A percentile compares a stretch with the other conserved stretches of the same genome.
Evolutionary conservation across 2,888 invertebrate genomes (phyloP).

Genomic region (Alentia gelatinosa): DNA sequence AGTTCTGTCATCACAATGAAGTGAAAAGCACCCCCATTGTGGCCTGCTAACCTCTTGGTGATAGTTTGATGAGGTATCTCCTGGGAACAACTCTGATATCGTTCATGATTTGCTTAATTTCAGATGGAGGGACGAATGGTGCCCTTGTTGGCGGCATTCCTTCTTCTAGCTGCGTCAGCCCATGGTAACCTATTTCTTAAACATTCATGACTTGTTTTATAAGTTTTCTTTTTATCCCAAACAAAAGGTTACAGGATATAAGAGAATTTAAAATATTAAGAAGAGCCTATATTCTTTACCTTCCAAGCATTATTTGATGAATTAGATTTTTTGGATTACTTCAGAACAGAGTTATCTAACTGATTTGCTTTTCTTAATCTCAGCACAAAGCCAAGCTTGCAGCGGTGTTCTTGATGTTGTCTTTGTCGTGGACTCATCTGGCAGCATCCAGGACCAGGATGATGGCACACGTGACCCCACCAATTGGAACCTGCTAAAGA

Average conservation of each 20-base stretch:
- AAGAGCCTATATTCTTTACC: background rate
- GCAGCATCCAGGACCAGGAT: constrained; percentile 17
- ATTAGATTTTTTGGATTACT: background rate
- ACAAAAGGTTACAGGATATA: background rate
- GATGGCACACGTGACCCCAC: constrained; percentile 5
- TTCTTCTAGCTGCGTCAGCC: background rate
- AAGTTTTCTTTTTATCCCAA: background rate
- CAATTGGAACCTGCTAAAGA: constrained; percentile 29
- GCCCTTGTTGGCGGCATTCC: background rate
- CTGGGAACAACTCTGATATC: too few relatives aligned
- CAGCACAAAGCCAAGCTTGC: background rate
- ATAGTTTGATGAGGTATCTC: too few relatives aligned
- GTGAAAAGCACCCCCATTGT: too few relatives aligned
- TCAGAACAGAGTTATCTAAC: background rate
- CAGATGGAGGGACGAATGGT: background rate
- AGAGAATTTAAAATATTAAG: background rate
- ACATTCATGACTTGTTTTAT: background rate
- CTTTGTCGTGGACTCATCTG: background rate
- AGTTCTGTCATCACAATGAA: too few relatives aligned
- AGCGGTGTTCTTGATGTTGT: background rate
- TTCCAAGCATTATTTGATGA: background rate
- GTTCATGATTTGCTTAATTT: background rate
- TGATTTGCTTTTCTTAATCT: too few relatives aligned
- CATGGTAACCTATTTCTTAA: background rate
- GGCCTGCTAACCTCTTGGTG: too few relatives aligned